Evolutionary conservation across 2,797 vertebrate species (phyloP).

Genomic region (Pseudochirops corinnae): DNA sequence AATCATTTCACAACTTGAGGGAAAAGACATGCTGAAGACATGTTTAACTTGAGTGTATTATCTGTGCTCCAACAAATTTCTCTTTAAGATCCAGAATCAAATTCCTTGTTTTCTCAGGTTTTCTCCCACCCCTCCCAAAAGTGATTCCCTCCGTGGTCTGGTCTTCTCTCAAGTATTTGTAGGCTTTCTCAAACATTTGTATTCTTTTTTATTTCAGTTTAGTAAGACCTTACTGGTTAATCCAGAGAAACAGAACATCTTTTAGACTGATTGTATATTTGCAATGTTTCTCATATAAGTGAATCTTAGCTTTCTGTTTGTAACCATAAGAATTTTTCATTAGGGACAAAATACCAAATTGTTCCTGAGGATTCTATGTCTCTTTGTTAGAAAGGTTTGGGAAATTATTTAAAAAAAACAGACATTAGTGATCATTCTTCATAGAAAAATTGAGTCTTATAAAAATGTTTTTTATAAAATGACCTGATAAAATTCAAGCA

Average conservation of each 20-base stretch:
- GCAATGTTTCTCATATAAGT: not conserved
- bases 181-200: not conserved
- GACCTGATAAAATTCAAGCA: not conserved
- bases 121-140: accelerated
- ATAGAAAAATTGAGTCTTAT: not conserved
- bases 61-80: not conserved
- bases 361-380: not conserved
- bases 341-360: not conserved
- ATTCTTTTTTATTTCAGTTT: not conserved
- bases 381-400: not conserved
- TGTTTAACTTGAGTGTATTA: not conserved
- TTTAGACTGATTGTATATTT: not conserved
- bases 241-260: not conserved
- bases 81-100: not conserved
- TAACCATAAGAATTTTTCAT: not conserved
- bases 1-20: not conserved
- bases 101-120: not conserved
- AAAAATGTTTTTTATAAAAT: not conserved
- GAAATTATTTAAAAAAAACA: not conserved
- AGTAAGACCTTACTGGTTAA: not conserved
- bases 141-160: not conserved
- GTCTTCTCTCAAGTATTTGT: not conserved
- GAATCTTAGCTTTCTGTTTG: not conserved
- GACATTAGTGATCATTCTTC: not conserved
- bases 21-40: not conserved